Evolutionary conservation across 1,140 invertebrate species (phyloP).

Genomic region (Aphidius gifuensis): DNA sequence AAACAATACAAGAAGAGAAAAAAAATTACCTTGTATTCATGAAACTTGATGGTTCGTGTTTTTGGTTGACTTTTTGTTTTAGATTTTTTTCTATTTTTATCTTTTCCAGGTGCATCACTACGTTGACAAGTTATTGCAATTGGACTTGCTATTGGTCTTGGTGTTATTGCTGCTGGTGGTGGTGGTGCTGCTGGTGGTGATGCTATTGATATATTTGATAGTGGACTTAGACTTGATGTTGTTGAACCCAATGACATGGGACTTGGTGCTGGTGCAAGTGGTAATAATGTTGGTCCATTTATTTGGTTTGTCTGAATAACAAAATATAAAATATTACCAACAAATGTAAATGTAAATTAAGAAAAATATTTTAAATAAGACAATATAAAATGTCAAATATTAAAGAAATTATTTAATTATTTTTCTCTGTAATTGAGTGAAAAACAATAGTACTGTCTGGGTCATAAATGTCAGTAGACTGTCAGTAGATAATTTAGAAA

Average conservation of each 20-base stretch:
- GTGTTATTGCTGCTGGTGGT: constrained; percentile 54
- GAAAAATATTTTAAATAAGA: background rate
- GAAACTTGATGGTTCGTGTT: constrained; percentile 92
- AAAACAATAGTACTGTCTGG: background rate
- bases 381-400: too few relatives aligned
- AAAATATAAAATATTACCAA: constrained; percentile 10
- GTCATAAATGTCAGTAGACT: too few relatives aligned
- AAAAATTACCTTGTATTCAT: constrained; percentile 83
- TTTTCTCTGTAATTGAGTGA: too few relatives aligned
- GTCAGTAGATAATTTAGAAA: too few relatives aligned
- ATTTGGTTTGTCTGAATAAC: constrained; percentile 43
- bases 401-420: too few relatives aligned
- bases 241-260: constrained; percentile 63
- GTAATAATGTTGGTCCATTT: constrained; percentile 48
- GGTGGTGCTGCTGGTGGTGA: constrained; percentile 51
- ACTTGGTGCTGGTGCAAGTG: constrained; percentile 60
- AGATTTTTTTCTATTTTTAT: constrained; percentile 85
- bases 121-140: constrained; percentile 50
- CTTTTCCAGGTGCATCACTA: constrained; percentile 71
- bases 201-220: constrained; percentile 64
- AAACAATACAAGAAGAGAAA: background rate
- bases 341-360: constrained; percentile 6
- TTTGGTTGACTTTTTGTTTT: constrained; percentile 86
- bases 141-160: constrained; percentile 59
- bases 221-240: constrained; percentile 68